Evolutionary conservation across 2,797 vertebrate species (phyloP), one percentile per base, ranked within the genome.

Genomic region (Anabas testudineus): DNA sequence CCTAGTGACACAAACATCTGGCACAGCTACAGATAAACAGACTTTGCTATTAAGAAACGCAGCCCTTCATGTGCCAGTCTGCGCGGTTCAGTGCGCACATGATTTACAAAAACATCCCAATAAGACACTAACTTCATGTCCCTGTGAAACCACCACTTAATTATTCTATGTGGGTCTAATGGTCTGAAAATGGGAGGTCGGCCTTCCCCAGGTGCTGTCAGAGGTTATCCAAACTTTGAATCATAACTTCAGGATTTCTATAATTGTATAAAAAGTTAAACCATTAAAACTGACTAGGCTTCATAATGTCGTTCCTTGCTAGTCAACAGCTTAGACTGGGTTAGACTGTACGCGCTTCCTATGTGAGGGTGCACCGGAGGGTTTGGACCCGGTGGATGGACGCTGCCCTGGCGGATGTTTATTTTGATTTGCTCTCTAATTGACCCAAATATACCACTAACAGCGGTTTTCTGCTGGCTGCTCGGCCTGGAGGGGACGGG

Each of bases 381-480:
- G 57, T 51, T 28, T 34, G 41, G 58, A 83, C 53, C 76, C 52
- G 34, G 39, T n/a, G 48, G 54, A 54, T 22, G 55, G 57, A 47
- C 43, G 73, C 70, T 52, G 60, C 61, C 48, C 65, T 56, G 68
- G 43, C 74, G 49, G 81, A 83, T 87, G 86, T 88, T 87, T 90
- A 83, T 89, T 88, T 91, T 92, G 88, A 94, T 94, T 93, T 94
- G 92, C 91, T 93, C 89, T 87, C 87, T 93, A 94, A 95, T 95
- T 96, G 95, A 96, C 95, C 95, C 93, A 95, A 91, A 96, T 95
- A 80, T 80, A 7, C 16, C 86, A 81, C 79, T 82, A 87, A 83
- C 84, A 82, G 84, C 85, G 83, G 83, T 88, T 90, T 87, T 87
- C 75, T 90, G 66, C 69, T 42, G 55, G 61, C 67, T 80, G 70